Evolutionary conservation across 2,888 invertebrate species (phyloP), one percentile per base, ranked within the genome.

Genomic region (Limenitis camilla): DNA sequence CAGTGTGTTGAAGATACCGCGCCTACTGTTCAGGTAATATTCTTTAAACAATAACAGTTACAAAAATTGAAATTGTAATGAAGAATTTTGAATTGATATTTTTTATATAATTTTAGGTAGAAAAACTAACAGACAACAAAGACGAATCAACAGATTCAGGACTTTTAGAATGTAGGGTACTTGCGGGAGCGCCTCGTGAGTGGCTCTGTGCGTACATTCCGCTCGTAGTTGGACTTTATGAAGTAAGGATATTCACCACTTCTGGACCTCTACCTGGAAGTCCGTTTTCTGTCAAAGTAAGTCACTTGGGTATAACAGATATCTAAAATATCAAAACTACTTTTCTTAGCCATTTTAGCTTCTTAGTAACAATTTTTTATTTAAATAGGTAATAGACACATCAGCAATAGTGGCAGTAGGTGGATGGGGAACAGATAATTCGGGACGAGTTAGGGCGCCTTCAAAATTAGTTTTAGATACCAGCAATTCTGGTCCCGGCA

Each of bases 151-250:
- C 71, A 32, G 83, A 88, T 42, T 74, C 83, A 1, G 78, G 86
- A 11, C 65, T 88, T 1, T 62, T 92, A 69, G 95, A 90, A 71
- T 92, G 88, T 74, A 89, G 89, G 55, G 91, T 84, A 76, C 91
- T 68, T 39, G 81, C 88, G 0, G 84, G 90, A 8, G 90, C 89
- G 80, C 93, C 89, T 74, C 94, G 95, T 1, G 94, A 95, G 61
- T 97, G 95, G 91, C 92, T 93, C 57, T 95, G 97, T 43, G 93
- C 95, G 0, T 99, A 97, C 78, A 92, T 94, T 1, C 97, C 98
- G 0, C 91, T 94, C 0, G 95, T 96, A 67, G 94, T 96, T n/a
- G 98, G 98, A 1, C 90, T 93, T 38, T 98, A 96, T 73, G 96
- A 97, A 76, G 92, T 98, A 32, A 89, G 94, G 57, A 93, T 98